Conservation (phyloP, 2,113 vertebrate genomes). For the Micromys minutus region DNA sequence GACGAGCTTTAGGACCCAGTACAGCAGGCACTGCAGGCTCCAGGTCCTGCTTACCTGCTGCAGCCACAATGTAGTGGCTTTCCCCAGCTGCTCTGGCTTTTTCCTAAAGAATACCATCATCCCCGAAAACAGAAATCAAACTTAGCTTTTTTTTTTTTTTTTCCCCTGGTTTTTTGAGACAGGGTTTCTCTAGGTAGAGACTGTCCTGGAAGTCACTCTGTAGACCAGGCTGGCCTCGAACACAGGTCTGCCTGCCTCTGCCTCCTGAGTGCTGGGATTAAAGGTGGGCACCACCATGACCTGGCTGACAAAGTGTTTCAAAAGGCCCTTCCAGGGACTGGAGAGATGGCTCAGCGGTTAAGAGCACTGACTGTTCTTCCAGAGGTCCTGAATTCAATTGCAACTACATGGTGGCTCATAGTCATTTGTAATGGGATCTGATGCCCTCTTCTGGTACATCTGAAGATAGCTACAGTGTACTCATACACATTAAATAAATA, state of each 20-base stretch:
- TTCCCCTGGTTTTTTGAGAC: not conserved
- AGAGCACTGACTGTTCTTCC: no score
- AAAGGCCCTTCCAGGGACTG: not conserved
- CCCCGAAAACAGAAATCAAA: not conserved
- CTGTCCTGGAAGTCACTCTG: not conserved
- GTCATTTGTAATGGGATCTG: no score
- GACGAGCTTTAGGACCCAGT: not conserved
- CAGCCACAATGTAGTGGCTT: not conserved
- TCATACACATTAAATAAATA: no score
- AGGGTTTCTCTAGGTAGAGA: not conserved
- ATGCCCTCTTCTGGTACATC: no score
- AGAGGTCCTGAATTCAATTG: no score
- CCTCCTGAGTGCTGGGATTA: not conserved
- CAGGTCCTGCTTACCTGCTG: not conserved
- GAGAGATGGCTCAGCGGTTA: no score
- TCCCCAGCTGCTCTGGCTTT: not conserved
- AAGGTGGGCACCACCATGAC: no score
- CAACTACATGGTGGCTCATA: no score
- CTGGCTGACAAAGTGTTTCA: not conserved
- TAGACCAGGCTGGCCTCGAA: not conserved
- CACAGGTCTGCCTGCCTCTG: not conserved
- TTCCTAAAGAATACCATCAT: not conserved
- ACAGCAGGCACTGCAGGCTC: not conserved
- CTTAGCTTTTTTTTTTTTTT: not conserved
- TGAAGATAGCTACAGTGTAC: no score